These are phyloP conservation scores for Paraescarpia echinospica DNA, from an alignment of 1,140 invertebrate species.

Conservation along the genomic window DNA sequence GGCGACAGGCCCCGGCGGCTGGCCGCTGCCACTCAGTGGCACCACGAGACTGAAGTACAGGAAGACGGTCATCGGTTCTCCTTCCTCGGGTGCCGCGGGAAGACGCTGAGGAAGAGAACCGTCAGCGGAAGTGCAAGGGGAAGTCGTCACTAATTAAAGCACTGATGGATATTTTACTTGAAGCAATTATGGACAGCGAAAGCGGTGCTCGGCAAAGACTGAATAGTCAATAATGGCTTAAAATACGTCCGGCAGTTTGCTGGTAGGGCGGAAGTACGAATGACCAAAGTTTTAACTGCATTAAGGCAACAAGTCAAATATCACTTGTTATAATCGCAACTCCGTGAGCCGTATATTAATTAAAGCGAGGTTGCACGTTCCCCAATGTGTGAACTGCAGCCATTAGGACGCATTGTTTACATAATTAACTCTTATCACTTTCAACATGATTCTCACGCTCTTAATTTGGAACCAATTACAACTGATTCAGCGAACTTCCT, in stretches of 20 bases:
- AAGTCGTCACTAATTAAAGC: not conserved
- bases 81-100: not conserved
- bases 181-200: not conserved
- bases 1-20: conserved; percentile 18
- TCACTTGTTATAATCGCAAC: too few relatives aligned
- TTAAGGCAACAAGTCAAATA: too few relatives aligned
- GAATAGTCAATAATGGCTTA: not conserved
- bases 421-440: too few relatives aligned
- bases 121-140: not conserved
- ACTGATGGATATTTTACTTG: not conserved
- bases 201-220: not conserved
- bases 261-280: not conserved
- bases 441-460: too few relatives aligned
- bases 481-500: not conserved
- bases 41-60: conserved; percentile 24
- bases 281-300: too few relatives aligned
- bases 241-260: not conserved
- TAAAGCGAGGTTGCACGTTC: too few relatives aligned
- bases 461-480: too few relatives aligned
- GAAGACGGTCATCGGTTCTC: not conserved
- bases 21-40: conserved; percentile 17
- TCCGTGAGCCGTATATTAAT: too few relatives aligned
- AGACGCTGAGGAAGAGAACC: not conserved
- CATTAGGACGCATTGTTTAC: too few relatives aligned
- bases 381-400: too few relatives aligned